Percentiles rank a stretch among this genome's conserved stretches.
Evolutionary conservation across 2,888 invertebrate genomes (phyloP).

Genomic region (Nomada goodeniana): DNA sequence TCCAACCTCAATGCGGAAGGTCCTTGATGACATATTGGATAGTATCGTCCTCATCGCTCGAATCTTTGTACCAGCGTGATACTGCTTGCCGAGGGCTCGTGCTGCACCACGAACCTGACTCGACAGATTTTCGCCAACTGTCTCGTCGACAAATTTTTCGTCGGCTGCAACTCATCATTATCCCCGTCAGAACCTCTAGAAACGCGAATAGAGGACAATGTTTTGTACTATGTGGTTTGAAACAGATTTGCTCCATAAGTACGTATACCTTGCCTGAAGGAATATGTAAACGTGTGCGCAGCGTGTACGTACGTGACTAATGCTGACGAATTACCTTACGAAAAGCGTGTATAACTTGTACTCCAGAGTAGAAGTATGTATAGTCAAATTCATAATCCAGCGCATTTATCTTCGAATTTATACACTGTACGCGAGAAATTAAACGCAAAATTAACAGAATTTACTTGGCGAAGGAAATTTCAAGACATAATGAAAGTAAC

Average conservation of each 20-base stretch:
- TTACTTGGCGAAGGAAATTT: background rate
- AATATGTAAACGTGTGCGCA: background rate
- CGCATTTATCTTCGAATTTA: background rate
- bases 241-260: background rate
- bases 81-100: background rate
- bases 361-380: background rate
- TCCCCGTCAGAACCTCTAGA: background rate
- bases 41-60: conserved; percentile 8
- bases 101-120: conserved; percentile 19
- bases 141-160: conserved; percentile 58
- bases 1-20: conserved; percentile 29
- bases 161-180: conserved; percentile 38
- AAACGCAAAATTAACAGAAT: background rate
- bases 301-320: too few relatives aligned
- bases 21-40: conserved; percentile 42
- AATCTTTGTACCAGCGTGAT: background rate
- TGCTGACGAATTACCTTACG: background rate
- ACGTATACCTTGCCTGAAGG: background rate
- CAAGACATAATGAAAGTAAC: background rate
- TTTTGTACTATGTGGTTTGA: background rate
- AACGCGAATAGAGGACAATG: background rate
- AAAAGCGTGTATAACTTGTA: background rate
- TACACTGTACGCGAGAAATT: background rate
- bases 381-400: background rate
- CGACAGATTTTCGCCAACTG: conserved; percentile 15